Evolutionary conservation across 2,888 invertebrate species (phyloP), one percentile per base, ranked within the genome.

Genomic region (Resseliella maxima): DNA sequence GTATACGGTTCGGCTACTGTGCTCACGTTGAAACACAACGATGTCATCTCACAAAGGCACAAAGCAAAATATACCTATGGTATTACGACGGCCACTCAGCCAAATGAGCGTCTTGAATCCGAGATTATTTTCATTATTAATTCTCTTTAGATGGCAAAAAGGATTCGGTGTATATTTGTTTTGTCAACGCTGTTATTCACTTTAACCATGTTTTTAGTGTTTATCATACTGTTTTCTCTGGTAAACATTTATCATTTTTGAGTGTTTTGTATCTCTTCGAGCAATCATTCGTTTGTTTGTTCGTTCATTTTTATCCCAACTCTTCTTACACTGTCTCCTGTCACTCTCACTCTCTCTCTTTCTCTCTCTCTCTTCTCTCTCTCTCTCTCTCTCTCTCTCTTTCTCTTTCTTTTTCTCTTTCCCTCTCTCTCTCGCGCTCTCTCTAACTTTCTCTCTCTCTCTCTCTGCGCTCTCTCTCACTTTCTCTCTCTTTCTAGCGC

Each of bases 131-230:
- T 72, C 72, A 72, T 31, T 72, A 72, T 72, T 72, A 72, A 72
- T 72, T 72, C 72, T 72, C 72, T 72, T 72, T 72, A 31, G 72
- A 72, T 72, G 72, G 72, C 35, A 72, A 72, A 72, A 72, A 72
- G 72, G 72, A 72, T 72, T 72, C 72, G 3, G 12, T 41, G 41
- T 72, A n/a, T n/a, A 72, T 72, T 72, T 72, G 72, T 72, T 72
- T 72, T 72, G 72, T 72, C 72, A 72, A 72, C 72, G 72, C 72
- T 72, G 59, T 31, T 72, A 72, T 31, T 72, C 72, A 72, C 72
- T 72, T 31, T 72, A 72, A 31, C 31, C 72, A 72, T 72, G 72
- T 31, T 72, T 72, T 72, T n/a, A 72, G 72, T 72, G 35, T 72
- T 72, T 72, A 72, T 72, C 72, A 18, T 72, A 15, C 72, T 35